Percentiles rank a stretch among this genome's conserved stretches.
Conservation (phyloP, 2,888 invertebrate genomes). For the Lepidochrysops patricia region DNA sequence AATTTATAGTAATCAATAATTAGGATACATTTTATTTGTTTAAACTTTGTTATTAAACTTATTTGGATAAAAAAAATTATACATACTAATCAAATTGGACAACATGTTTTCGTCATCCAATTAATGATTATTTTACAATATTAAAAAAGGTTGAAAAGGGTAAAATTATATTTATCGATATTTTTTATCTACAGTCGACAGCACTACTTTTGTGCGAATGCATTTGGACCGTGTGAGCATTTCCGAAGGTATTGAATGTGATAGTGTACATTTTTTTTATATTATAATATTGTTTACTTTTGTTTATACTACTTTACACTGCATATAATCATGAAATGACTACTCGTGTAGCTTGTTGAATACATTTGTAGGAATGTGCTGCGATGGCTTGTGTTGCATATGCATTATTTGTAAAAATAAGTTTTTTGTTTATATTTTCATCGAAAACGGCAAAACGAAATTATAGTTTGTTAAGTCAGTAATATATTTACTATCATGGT, state of each 20-base stretch:
- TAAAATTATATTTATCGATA: background rate
- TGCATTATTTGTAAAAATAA: background rate
- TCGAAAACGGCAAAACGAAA: background rate
- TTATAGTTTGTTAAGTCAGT: background rate
- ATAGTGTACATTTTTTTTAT: constrained; percentile 1
- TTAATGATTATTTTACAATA: background rate
- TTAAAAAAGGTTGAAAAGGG: background rate
- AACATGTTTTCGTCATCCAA: background rate
- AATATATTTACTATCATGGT: background rate
- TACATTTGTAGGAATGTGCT: background rate
- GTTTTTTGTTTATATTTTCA: background rate
- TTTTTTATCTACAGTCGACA: background rate
- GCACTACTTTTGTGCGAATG: background rate
- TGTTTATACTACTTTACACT: background rate
- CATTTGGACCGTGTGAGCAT: background rate
- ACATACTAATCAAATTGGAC: background rate
- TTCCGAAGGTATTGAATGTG: background rate
- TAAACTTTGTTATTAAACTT: no score
- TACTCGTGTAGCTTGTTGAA: constrained; percentile 5
- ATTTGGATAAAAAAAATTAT: background rate
- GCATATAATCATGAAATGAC: constrained; percentile 7
- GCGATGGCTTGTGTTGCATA: background rate
- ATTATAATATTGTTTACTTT: background rate
- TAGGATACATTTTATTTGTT: background rate
- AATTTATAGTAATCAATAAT: background rate